Evolutionary conservation across 2,797 vertebrate genomes (phyloP).

Genomic region (Pseudochaenichthys georgianus): DNA sequence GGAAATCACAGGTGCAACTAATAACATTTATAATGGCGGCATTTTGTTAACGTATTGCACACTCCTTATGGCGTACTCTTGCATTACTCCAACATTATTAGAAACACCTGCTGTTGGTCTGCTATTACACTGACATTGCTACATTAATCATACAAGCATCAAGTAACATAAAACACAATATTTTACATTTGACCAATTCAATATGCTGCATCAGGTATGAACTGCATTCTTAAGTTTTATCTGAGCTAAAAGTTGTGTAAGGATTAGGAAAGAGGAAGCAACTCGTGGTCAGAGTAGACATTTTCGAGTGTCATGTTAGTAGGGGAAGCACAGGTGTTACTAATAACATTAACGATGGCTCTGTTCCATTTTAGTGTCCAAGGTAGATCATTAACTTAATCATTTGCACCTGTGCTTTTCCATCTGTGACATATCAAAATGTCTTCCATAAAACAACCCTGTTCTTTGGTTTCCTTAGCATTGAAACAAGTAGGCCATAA

Average conservation of each 20-base stretch:
- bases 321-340: not conserved
- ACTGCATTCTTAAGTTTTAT: not conserved
- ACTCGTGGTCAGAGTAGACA: not conserved
- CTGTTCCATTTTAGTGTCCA: not conserved
- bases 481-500: not conserved
- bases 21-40: not conserved
- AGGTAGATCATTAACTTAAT: not conserved
- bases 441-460: not conserved
- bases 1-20: not conserved
- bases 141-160: not conserved
- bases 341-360: not conserved
- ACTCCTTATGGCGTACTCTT: not conserved
- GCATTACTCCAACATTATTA: not conserved
- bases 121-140: not conserved
- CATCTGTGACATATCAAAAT: not conserved
- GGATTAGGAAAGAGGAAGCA: not conserved
- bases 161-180: not conserved
- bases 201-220: not conserved
- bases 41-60: not conserved
- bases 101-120: too few species aligned
- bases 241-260: not conserved
- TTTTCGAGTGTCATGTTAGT: not conserved
- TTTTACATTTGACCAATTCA: not conserved
- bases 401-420: constrained; percentile 1
- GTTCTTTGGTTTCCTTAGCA: not conserved